Base-by-base conservation (phyloP, 2,888 invertebrate genomes). In the Philhelius pedissequus region DNA sequence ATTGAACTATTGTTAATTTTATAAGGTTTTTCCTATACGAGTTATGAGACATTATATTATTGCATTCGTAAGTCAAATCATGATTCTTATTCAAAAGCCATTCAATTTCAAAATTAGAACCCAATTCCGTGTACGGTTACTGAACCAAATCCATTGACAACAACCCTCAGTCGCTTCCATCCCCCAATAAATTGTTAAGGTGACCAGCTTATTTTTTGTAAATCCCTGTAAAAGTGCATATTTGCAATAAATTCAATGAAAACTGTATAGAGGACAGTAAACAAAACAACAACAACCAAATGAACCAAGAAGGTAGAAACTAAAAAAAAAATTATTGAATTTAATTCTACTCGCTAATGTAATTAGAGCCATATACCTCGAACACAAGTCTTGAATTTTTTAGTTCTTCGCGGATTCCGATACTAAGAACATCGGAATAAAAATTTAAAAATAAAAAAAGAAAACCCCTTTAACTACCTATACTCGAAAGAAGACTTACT, bases 331-430 rank as follows among this genome's bases (percentile, higher is more conserved):
- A 69, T 62, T 86, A 77, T 80, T 86, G 81, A 86, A 76, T 88
- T 77, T 86, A 70, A 86, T 86, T 86, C 87, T 62, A 32, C 52
- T 70, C 87, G 81, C 89, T 91, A 91, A 91, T 91, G 90, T 89
- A 90, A 91, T 91, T 91, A 91, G 89, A 86, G 87, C 84, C 88
- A 87, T 90, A 90, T 90, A 91, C 88, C 88, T 77, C 82, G 68
- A 70, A 87, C 70, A 78, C 77, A 81, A 75, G 74, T 73, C 76
- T 86, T 70, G 87, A 88, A 82, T 56, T 69, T 69, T 52, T 73
- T 89, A 91, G 91, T 91, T 89, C 87, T 87, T 87, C 88, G 89
- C 89, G 89, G 88, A 88, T 89, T 89, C 88, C 90, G 88, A 89
- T 82, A 88, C 88, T 76, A 87, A 84, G 81, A 88, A 89, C 90